Base-by-base conservation (phyloP, 2,888 invertebrate genomes). In the Gortyna flavago region DNA sequence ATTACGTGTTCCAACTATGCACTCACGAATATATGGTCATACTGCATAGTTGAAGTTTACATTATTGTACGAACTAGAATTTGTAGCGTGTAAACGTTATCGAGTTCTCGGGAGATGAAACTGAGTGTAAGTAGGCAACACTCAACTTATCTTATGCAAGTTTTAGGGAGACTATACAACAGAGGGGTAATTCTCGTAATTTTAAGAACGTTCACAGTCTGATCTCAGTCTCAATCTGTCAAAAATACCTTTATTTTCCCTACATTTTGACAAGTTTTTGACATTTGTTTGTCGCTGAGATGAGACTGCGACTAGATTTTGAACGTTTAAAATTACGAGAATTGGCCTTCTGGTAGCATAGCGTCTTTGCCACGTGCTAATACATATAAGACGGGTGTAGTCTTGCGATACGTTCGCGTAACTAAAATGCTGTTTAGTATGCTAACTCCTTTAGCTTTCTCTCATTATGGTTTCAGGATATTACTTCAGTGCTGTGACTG, bases 61-160 rank as follows among this genome's bases (percentile, higher is more conserved):
- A 66, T 72, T 70, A 69, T 76, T 69, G 8, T 38, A 66, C n/a
- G 32, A 72, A 54, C 67, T 69, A 68, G 54, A 75, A 81, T 73
- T 80, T 72, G 72, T 25, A 71, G 13, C 54, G 32, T 61, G 81
- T 59, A 61, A 70, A 62, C 54, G 59, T 35, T 85, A 81, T 70
- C 41, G 8, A 57, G 85, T 68, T 75, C 18, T 65, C n/a, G 25
- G 25, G 54, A 67, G 84, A 83, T n/a, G 38, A 25, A 65, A 29
- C 65, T 76, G 35, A 9, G 38, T 38, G 16, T 57, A n/a, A 51
- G 25, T 38, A 35, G n/a, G 54, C 9, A 84, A 44, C 41, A 32
- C 54, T 51, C 35, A 25, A 65, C 38, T 85, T 62, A 73, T 74
- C 81, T 73, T 64, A 71, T n/a, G 6, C 54, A 59, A 85, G 66